Base-by-base conservation (phyloP, 2,888 invertebrate species). In the Dasysyrphus albostriatus region DNA sequence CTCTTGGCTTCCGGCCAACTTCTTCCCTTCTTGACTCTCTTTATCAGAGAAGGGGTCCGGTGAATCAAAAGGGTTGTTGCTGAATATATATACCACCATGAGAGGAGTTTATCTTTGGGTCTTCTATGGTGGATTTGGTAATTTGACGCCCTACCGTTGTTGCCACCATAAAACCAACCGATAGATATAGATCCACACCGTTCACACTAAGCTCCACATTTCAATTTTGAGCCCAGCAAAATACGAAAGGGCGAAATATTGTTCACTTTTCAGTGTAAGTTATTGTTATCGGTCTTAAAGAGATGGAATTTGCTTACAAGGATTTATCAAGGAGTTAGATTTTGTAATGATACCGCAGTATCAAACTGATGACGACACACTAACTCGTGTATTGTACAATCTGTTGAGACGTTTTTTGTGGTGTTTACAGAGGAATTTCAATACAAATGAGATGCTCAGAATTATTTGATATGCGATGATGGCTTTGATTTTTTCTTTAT, bases 301-400 rank as follows among this genome's bases (percentile, higher is more conserved):
- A 61, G 78, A 69, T 54, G 54, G 79, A 79, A 77, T 73, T 81
- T 87, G 87, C 83, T 87, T 83, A 87, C 87, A 87, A 83, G 83
- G 85, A 77, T 78, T 82, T 82, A 51, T 69, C 77, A 59, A 49
- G 44, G 82, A 87, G 63, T 82, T 37, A 54, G 87, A 83, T 79
- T 24, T 24, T 83, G 87, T 79, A 78, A 75, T 72, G 87, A 87
- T 87, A 87, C 65, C 58, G 34, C 54, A 42, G 42, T 49, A n/a
- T 61, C 69, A 54, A 19, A 34, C 51, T 61, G 77, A 61, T 7
- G 32, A 32, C 32, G 32, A 32, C 51, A 39, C 51, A 76, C 44
- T 65, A 72, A 37, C 19, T 34, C 32, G 19, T 5, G 1, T 24
- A 10, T 6, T n/a, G 5, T 34, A 69, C 47, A 70, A 56, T 42